Evolutionary conservation across 2,888 invertebrate species (phyloP), one percentile per base, ranked within the genome.

Genomic region (Neoascia interrupta): DNA sequence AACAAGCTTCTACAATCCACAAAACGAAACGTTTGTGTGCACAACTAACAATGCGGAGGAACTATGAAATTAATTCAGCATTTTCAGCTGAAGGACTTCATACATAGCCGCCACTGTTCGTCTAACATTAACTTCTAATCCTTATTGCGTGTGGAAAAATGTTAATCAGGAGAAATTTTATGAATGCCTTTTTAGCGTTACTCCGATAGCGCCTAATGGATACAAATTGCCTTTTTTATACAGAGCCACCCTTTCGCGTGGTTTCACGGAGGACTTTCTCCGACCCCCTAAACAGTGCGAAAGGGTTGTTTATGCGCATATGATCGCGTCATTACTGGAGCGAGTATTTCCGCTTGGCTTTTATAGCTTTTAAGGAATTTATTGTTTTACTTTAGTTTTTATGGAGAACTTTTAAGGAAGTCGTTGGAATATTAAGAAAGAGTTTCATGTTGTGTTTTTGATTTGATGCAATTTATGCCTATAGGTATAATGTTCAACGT

Each of bases 171-270:
- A 73, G 66, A 66, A 79, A 79, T 79, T 79, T 79, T 79, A 79
- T 79, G 79, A 79, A 79, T 79, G 79, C 79, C 79, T 79, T 79
- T 79, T 79, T 79, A 79, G 79, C 79, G 79, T 79, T 79, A 73
- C 54, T 49, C 66, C 66, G 79, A 79, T 79, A 79, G 66, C 73
- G 60, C 41, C 66, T 79, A 79, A 79, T 79, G 79, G 79, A 79
- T 79, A 79, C 79, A 79, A 79, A 79, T 79, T 79, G 79, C 53
- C 56, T 26, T 73, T 73, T 72, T 72, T 54, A 26, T 54, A 45
- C 41, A 36, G 34, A 51, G 31, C 41, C 61, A 56, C 56, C 53
- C 66, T 54, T 8, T 23, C 13, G 72, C 28, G 37, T 23, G 15
- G 13, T 37, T 13, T 13, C 15, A 26, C 15, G 37, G 43, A 13